Conservation (phyloP, 1,140 invertebrate species). For the Bombus balteatus region DNA sequence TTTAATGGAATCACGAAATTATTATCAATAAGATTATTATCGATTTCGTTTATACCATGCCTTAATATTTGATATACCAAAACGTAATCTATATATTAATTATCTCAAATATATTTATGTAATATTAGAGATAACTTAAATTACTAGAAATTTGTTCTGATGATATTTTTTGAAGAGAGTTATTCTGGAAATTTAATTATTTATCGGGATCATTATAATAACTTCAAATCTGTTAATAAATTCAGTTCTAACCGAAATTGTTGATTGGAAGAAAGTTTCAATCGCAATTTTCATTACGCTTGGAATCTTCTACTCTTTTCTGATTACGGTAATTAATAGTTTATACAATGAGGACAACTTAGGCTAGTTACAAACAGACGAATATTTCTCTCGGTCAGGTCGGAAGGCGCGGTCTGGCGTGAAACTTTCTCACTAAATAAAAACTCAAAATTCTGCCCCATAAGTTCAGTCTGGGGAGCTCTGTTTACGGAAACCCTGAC, state of each 20-base stretch:
- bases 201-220: not conserved
- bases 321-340: conserved; percentile 21
- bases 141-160: not conserved
- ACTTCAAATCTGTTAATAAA: not conserved
- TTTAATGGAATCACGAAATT: not conserved
- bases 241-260: not conserved
- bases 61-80: not conserved
- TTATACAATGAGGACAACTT: conserved; percentile 1
- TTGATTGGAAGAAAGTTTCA: not conserved
- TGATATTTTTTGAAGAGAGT: not conserved
- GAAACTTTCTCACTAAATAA: conserved; percentile 74
- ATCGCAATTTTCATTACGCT: not conserved
- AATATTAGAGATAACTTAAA: too few species aligned
- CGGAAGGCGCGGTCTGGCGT: conserved; percentile 59
- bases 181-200: not conserved
- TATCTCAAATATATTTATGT: too few species aligned
- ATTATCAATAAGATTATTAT: not conserved
- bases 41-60: not conserved
- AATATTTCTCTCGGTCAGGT: conserved; percentile 58
- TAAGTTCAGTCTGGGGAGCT: conserved; percentile 60
- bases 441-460: conserved; percentile 68
- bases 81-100: too few species aligned
- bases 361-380: conserved; percentile 47
- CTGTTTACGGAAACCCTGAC: conserved; percentile 68
- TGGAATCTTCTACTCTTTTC: not conserved